These are phyloP conservation scores for Megalops cyprinoides DNA, from an alignment of 2,797 vertebrate species.

Conservation along the genomic window DNA sequence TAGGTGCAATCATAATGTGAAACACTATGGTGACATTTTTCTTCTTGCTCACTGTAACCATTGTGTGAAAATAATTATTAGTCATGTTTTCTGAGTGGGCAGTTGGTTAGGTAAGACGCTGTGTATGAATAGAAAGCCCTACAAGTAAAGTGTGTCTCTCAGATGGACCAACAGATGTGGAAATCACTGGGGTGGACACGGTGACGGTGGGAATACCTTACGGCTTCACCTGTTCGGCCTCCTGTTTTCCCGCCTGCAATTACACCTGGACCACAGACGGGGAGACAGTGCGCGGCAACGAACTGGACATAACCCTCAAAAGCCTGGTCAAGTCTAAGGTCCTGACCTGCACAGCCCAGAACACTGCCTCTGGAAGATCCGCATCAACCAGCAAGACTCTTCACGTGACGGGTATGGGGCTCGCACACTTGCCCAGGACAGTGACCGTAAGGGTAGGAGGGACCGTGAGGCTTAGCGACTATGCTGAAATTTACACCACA, in stretches of 20 bases:
- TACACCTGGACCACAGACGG: constrained; percentile 51
- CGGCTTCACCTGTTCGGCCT: constrained; percentile 55
- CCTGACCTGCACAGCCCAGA: constrained; percentile 56
- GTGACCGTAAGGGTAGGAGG: too few species aligned
- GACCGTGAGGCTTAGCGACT: too few species aligned
- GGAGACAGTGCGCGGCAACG: constrained; percentile 44
- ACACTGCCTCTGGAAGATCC: constrained; percentile 51
- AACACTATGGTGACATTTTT: too few species aligned
- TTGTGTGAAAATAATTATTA: too few species aligned
- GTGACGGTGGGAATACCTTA: constrained; percentile 44
- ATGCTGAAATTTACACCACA: too few species aligned
- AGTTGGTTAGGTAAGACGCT: not conserved
- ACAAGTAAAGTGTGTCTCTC: not conserved
- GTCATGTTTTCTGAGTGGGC: too few species aligned
- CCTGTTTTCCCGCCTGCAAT: constrained; percentile 57
- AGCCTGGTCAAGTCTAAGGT: constrained; percentile 24
- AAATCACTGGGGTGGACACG: constrained; percentile 48
- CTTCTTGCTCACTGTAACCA: too few species aligned
- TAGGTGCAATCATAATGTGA: too few species aligned
- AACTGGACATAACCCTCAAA: constrained; percentile 45
- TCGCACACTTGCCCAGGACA: too few species aligned
- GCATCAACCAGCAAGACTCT: constrained; percentile 14
- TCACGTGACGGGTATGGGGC: constrained; percentile 48
- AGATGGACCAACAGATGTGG: constrained; percentile 58
- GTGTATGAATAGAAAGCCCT: constrained; percentile 15